Base-by-base conservation (phyloP, 2,888 invertebrate genomes). In the Eudemis profundana region DNA sequence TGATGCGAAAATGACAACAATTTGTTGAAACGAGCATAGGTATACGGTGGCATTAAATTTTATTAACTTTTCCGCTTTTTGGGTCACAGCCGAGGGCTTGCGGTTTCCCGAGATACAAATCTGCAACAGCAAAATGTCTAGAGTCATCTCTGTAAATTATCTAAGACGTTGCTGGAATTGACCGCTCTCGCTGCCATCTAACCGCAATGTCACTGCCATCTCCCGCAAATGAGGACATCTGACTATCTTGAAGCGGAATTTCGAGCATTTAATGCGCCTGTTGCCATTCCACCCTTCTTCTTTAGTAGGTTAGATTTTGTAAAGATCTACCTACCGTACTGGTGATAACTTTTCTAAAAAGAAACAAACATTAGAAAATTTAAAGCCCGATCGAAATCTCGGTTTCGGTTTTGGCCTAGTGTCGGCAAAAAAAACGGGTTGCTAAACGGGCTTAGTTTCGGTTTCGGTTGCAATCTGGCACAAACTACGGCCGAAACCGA, bases 141-240 rank as follows among this genome's bases (percentile, higher is more conserved):
- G n/a, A n/a, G 50, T 64, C 50, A 57, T 64, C 57, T 44, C 57
- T 51, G 44, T 44, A 64, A 64, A 64, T 64, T 64, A 51, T 57
- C 36, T 42, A 21, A 44, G 50, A 60, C 36, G 40, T 53, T 46
- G 59, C 59, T 60, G 53, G 59, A 60, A 65, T 60, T 65, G 65
- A 47, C 65, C 53, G 65, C 29, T 27, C 53, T 65, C 46, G 46
- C 19, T 38, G 53, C 53, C 53, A 51, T 53, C 46, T 47, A 46
- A 65, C 65, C 65, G 51, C 59, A 65, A 60, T 53, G 46, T 53
- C 51, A 46, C 51, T 53, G 53, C 44, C 65, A 40, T 64, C 38
- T 38, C 33, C 40, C 59, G 15, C 46, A 47, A 65, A 65, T 65
- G 53, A 65, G 65, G 38, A 65, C 53, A 57, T 65, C 65, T 46